Conservation (phyloP, 2,113 vertebrate species). For the Callipepla californica region DNA sequence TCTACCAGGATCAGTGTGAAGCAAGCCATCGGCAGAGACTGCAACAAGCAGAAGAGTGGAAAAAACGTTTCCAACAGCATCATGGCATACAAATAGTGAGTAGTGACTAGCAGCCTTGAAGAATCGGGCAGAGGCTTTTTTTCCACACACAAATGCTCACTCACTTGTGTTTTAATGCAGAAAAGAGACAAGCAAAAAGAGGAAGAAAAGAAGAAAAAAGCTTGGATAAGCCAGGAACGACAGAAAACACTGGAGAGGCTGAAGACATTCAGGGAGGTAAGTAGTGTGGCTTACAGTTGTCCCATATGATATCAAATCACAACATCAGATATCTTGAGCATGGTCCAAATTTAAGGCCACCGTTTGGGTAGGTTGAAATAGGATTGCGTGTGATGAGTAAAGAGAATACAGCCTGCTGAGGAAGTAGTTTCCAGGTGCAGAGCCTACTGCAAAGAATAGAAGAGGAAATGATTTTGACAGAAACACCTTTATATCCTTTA, state of each 20-base stretch:
- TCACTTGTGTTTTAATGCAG: constrained; percentile 77
- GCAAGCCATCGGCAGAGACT: constrained; percentile 83
- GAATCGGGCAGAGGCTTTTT: neutral
- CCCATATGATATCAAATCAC: neutral
- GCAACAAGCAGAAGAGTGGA: constrained; percentile 76
- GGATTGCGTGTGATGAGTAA: neutral
- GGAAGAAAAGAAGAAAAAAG: constrained; percentile 88
- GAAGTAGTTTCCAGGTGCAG: neutral
- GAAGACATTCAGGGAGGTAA: constrained; percentile 90
- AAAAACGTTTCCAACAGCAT: constrained; percentile 81
- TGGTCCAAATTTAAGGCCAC: neutral
- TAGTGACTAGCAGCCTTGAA: constrained; percentile 16
- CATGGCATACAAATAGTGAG: constrained; percentile 91
- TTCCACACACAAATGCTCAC: neutral
- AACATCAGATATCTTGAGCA: neutral
- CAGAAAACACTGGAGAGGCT: constrained; percentile 93
- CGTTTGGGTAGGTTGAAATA: neutral
- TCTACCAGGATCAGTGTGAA: constrained; percentile 89
- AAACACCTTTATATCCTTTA: neutral
- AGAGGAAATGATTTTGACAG: neutral
- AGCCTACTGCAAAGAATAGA: neutral
- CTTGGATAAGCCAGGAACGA: constrained; percentile 91
- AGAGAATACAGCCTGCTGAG: neutral
- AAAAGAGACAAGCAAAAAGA: constrained; percentile 92
- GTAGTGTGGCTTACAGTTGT: constrained; percentile 8